phyloP scores from a whole-genome alignment of 2,797 vertebrate genomes.

The Emys orbicularis region DNA sequence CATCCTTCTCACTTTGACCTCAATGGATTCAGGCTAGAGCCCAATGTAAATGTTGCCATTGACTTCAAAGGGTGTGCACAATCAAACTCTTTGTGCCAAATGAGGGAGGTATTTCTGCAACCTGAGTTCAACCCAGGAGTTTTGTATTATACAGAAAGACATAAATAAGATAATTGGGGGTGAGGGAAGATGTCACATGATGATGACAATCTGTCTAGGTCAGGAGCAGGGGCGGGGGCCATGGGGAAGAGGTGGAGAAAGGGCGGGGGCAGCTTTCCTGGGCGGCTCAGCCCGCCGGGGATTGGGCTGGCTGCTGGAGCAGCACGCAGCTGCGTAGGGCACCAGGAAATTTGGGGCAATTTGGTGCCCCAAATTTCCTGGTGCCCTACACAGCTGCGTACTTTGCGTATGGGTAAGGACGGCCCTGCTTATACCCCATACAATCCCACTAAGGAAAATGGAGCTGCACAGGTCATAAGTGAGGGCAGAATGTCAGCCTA shows the following conservation, averaged over 20 bases:
- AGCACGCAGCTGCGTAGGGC: no score
- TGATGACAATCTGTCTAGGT: background rate
- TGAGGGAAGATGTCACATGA: background rate
- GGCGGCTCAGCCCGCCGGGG: no score
- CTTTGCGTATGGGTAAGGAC: no score
- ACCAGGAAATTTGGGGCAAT: no score
- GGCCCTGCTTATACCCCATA: background rate
- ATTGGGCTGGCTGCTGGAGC: no score
- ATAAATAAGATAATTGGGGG: background rate
- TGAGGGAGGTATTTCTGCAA: background rate
- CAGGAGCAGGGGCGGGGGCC: no score
- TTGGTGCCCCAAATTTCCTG: no score
- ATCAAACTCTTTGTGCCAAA: background rate
- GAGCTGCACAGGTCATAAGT: background rate
- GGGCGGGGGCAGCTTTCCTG: no score
- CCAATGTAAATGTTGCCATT: background rate
- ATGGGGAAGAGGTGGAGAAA: no score
- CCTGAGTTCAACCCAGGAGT: background rate
- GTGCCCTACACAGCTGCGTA: no score
- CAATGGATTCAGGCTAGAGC: no score
- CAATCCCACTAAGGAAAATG: background rate
- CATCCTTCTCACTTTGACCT: accelerated
- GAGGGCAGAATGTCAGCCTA: background rate
- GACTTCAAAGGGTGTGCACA: background rate
- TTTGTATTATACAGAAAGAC: background rate